Percentiles rank a stretch among this genome's conserved stretches.
phyloP scores from a whole-genome alignment of 2,113 vertebrate genomes.

The Haplotaxodon microlepis region DNA sequence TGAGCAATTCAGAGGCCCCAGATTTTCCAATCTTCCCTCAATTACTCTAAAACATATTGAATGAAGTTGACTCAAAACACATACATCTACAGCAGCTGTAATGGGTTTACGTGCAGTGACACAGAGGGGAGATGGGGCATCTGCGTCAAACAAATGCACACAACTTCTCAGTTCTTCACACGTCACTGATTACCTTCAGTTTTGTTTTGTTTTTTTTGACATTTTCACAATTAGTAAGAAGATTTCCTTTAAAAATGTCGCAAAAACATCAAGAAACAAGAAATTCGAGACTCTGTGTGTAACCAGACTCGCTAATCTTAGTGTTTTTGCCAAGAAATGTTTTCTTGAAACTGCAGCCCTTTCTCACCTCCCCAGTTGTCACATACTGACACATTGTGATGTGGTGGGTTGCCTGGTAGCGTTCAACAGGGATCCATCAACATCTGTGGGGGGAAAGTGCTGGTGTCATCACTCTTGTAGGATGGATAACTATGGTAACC shows the following conservation, averaged over 20 bases:
- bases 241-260: background rate
- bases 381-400: background rate
- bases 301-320: background rate
- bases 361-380: background rate
- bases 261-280: background rate
- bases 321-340: background rate
- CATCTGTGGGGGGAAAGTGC: background rate
- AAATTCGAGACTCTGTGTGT: background rate
- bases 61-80: background rate
- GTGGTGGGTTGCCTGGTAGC: background rate
- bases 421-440: background rate
- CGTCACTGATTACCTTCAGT: background rate
- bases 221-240: background rate
- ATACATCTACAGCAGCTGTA: background rate
- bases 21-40: background rate
- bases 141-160: background rate
- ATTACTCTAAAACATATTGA: background rate
- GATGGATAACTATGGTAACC: background rate
- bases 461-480: background rate
- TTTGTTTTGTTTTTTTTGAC: background rate
- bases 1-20: constrained; percentile 24
- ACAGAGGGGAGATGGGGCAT: background rate
- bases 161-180: background rate
- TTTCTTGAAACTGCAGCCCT: background rate
- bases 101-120: background rate